phyloP scores from a whole-genome alignment of 2,113 vertebrate species.

The Callipepla squamata region DNA sequence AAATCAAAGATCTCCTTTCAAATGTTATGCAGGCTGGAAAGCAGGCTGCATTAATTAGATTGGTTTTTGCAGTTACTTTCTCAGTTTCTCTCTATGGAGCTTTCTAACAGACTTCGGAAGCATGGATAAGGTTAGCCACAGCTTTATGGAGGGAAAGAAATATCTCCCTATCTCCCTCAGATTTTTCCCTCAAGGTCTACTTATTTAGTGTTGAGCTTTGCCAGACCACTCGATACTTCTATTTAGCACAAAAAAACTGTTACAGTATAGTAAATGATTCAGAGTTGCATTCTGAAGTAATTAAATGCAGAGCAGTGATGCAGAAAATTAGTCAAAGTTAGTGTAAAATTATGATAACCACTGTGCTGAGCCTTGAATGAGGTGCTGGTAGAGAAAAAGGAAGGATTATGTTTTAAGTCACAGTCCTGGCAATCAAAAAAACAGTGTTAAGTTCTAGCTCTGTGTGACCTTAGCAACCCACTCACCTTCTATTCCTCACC shows the following conservation, averaged over 20 bases:
- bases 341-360: conserved; percentile 52
- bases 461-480: rapidly evolving
- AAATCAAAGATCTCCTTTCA: not conserved
- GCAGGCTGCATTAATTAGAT: not conserved
- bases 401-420: conserved; percentile 7
- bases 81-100: not conserved
- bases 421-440: not conserved
- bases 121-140: not conserved
- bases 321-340: conserved; percentile 61
- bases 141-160: not conserved
- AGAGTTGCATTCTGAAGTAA: conserved; percentile 53
- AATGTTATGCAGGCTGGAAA: conserved; percentile 3
- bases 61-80: not conserved
- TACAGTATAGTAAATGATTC: conserved; percentile 29
- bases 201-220: conserved; percentile 56
- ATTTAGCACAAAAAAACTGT: conserved; percentile 23
- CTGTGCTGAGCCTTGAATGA: not conserved
- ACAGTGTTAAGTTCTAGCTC: not conserved
- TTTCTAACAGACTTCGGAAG: conserved; percentile 4
- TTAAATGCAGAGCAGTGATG: conserved; percentile 37
- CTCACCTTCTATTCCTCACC: not conserved
- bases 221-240: conserved; percentile 45
- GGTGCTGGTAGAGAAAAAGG: not conserved
- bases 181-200: conserved; percentile 37
- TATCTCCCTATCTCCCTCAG: not conserved